Base-by-base conservation (phyloP, 1,140 invertebrate species). In the Nymphalis io region DNA sequence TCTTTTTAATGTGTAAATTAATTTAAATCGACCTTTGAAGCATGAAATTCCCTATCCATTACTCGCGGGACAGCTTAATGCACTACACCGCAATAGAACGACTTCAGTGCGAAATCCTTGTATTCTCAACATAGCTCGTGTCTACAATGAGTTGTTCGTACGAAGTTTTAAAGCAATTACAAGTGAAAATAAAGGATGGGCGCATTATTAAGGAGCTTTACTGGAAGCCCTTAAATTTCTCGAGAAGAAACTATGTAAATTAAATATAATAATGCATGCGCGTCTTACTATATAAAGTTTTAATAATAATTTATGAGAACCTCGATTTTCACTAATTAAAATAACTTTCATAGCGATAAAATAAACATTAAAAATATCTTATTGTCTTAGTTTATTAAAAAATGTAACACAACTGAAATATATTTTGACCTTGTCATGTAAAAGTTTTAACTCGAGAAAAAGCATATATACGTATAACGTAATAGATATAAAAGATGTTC, bases 1-100 rank as follows among this genome's bases (percentile, higher is more conserved):
- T 84, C 78, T 84, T 85, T 84, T 85, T 85, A 88, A 87, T 87
- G 85, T 88, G 75, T 87, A 88, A 89, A 89, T 89, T 90, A 90
- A 89, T 89, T 90, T 85, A 84, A 83, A 87, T 81, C 83, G 81
- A 85, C 83, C 81, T 87, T 87, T 84, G 80, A 72, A 79, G 81
- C 82, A 78, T 84, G 80, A 87, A 89, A 90, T 89, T 84, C 88
- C 80, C 82, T 84, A 88, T 88, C 78, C 86, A 90, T 89, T 89
- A 89, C 78, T 21, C 55, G 63, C 60, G 48, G 68, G 85, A 89
- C 87, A 89, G 84, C 76, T 87, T 89, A 87, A 87, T 87, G 83
- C 78, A 70, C 44, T 62, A 63, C 59, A 53, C 40, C 62, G 77
- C 71, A 83, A 82, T 84, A 85, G 82, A 82, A 82, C 68, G 55